Base-by-base conservation (phyloP, 37 sponge, comb jelly and placozoan genomes). In the Bolinopsis microptera region DNA sequence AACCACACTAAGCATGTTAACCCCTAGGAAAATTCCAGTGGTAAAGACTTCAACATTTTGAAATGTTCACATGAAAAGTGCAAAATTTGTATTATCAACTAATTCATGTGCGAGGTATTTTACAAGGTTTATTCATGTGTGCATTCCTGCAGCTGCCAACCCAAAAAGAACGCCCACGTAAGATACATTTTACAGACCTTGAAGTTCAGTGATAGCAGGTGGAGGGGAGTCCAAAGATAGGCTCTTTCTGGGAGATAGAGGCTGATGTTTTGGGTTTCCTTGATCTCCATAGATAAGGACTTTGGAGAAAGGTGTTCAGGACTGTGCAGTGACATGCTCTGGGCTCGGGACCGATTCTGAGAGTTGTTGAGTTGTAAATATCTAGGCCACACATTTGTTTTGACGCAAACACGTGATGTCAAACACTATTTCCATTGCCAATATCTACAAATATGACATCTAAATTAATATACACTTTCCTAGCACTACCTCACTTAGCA, bases 311-410 rank as follows among this genome's bases (percentile, higher is more conserved):
- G 9, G 9, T 48, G 61, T 48, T 13, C 61, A 5, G 61, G 61
- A 48, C 61, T 48, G 61, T 48, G 13, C 61, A 18, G 61, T 48
- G 61, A 77, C 80, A 77, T 77, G 80, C 80, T 77, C 80, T 77
- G 80, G 34, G 80, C 80, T 13, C 80, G 80, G 80, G 36, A 77
- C 16, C 80, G 80, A 32, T 36, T 77, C 80, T 77, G 80, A 48
- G 61, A 18, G 61, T 48, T 48, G 61, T 48, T 5, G 61, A 48
- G 61, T 18, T n/a, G n/a, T n/a, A n/a, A n/a, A n/a, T n/a, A n/a
- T n/a, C n/a, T n/a, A n/a, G n/a, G n/a, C n/a, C n/a, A n/a, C n/a
- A n/a, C n/a, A n/a, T n/a, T n/a, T n/a, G n/a, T n/a, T n/a, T n/a
- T n/a, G n/a, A n/a, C n/a, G n/a, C n/a, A n/a, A n/a, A n/a, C n/a